Base-by-base conservation (phyloP, 35 echinoderm and acorn worm species). In the Patiria miniata region DNA sequence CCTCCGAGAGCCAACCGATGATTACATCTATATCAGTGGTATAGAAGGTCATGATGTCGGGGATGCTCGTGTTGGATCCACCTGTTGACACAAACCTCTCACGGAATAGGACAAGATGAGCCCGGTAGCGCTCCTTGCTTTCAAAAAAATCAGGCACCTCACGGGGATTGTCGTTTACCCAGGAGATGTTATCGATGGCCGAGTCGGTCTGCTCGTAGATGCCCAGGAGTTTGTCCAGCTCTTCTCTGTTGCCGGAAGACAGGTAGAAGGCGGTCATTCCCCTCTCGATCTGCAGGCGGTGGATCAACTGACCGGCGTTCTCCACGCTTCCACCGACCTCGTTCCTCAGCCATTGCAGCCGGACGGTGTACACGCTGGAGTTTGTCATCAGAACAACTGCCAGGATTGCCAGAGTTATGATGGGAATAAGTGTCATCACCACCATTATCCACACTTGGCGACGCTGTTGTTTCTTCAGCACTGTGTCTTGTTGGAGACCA, bases 251-350 rank as follows among this genome's bases (percentile, higher is more conserved):
- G 0, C 29, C 7, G 26, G 84, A 86, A 5, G 84, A 77, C 16
- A 86, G 34, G 47, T 86, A 86, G 28, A 86, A 26, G 6, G 84
- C 84, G 0, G 38, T 77, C 37, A 36, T 39, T 23, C 61, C 84
- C 33, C 84, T 58, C 26, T 86, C 84, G 23, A 77, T 78, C 65
- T 86, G 84, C 15, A 86, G 60, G 14, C 47, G 61, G 44, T 86
- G 84, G 14, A 86, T 39, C 65, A 86, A 30, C 8, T 23, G 36
- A 10, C 84, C 84, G 18, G 59, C 36, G 51, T 86, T 61, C 29
- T 86, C 36, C 59, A 76, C 23, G 65, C 61, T 77, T 2, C 34
- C 12, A n/a, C 44, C 26, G 61, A 86, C 40, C 16, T 47, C 18
- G 60, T 38, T 18, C 33, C 65, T 37, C 29, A 77, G 18, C 26